Evolutionary conservation across 2,888 invertebrate species (phyloP).

Genomic region (Chalcis sispes): DNA sequence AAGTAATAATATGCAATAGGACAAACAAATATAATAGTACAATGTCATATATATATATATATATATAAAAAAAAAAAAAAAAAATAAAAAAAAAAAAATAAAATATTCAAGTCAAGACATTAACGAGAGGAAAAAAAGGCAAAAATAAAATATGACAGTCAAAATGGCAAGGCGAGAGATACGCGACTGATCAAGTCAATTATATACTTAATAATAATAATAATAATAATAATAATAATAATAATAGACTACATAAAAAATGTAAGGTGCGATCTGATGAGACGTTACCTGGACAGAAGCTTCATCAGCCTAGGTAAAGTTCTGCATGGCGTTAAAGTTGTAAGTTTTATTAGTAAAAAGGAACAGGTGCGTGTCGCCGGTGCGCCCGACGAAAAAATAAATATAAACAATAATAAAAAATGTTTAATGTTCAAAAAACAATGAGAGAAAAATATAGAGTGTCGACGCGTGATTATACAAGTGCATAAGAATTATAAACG

Average conservation of each 20-base stretch:
- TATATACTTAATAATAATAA: constrained; percentile 35
- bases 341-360: constrained; percentile 67
- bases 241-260: constrained; percentile 59
- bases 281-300: constrained; percentile 92
- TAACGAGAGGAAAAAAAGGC: constrained; percentile 37
- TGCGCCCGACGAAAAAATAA: constrained; percentile 47
- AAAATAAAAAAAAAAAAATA: constrained; percentile 20
- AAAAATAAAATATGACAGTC: constrained; percentile 50
- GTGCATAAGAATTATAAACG: constrained; percentile 49
- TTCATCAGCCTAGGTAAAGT: constrained; percentile 96
- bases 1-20: constrained; percentile 34
- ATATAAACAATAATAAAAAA: constrained; percentile 36
- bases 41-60: neutral
- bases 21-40: constrained; percentile 28
- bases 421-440: constrained; percentile 45
- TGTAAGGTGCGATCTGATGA: constrained; percentile 74
- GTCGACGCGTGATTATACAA: constrained; percentile 58
- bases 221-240: neutral
- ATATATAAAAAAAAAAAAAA: constrained; percentile 4
- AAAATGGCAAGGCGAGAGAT: constrained; percentile 54
- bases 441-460: constrained; percentile 55
- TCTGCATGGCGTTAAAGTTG: constrained; percentile 78
- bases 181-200: constrained; percentile 48
- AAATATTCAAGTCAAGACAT: constrained; percentile 46
- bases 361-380: constrained; percentile 68